A percentile compares a stretch with the other conserved stretches of the same genome.
Conservation (phyloP, 2,113 vertebrate genomes). For the Sceloporus tristichus region DNA sequence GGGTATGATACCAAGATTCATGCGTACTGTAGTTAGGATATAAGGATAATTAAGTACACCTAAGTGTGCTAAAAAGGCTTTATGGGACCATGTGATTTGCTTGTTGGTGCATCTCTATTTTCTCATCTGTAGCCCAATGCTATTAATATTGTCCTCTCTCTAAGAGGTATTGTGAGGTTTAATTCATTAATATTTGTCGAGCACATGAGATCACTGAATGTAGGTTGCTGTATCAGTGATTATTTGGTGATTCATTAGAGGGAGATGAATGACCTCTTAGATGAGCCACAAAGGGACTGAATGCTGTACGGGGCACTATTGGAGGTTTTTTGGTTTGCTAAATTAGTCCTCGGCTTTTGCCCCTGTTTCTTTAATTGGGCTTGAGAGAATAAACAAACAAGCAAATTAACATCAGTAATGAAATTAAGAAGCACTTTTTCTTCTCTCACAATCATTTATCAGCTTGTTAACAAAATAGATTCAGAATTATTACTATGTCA, state of each 20-base stretch:
- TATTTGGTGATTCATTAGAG: constrained; percentile 14
- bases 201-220: background rate
- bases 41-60: constrained; percentile 1
- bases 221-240: background rate
- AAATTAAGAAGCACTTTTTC: constrained; percentile 9
- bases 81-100: background rate
- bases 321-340: constrained; percentile 10
- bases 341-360: constrained; percentile 10
- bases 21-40: background rate
- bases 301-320: background rate
- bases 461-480: background rate
- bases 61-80: background rate
- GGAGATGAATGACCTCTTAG: background rate
- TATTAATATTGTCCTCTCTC: constrained; percentile 41
- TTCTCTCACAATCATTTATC: background rate
- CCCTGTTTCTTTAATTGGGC: background rate
- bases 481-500: background rate
- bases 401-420: background rate
- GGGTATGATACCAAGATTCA: background rate
- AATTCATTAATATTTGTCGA: constrained; percentile 37
- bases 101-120: constrained; percentile 24
- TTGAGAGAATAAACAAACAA: constrained; percentile 7
- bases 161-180: constrained; percentile 24
- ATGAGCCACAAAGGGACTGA: accelerated
- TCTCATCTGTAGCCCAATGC: constrained; percentile 4